phyloP scores from a whole-genome alignment of 2,888 invertebrate species.

The Lycaena phlaeas region DNA sequence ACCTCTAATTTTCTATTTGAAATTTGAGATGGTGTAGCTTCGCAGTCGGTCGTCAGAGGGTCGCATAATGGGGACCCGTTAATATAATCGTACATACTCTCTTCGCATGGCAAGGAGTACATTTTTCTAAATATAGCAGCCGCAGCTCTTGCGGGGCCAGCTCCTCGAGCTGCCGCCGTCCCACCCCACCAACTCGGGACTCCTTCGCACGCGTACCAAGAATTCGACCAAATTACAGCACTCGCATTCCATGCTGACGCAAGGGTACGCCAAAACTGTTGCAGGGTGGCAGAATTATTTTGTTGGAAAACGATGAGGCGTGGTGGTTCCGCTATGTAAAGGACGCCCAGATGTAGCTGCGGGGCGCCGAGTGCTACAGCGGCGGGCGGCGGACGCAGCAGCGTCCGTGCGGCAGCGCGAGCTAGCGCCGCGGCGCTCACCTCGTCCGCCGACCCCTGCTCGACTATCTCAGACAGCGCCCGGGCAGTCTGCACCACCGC shows the following conservation, averaged over 20 bases:
- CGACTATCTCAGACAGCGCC: constrained; percentile 59
- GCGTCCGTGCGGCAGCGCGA: constrained; percentile 53
- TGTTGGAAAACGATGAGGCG: constrained; percentile 58
- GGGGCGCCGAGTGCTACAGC: constrained; percentile 66
- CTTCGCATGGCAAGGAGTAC: constrained; percentile 82
- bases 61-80: constrained; percentile 67
- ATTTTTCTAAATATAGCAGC: constrained; percentile 75
- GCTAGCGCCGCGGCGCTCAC: constrained; percentile 51
- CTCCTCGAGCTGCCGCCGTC: constrained; percentile 53
- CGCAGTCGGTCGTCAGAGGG: constrained; percentile 46
- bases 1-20: constrained; percentile 45
- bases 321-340: constrained; percentile 53
- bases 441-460: constrained; percentile 52
- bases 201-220: constrained; percentile 60
- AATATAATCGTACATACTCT: constrained; percentile 77
- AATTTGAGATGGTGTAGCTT: constrained; percentile 38
- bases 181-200: constrained; percentile 61
- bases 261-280: constrained; percentile 69
- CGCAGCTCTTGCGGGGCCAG: constrained; percentile 62
- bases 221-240: constrained; percentile 56
- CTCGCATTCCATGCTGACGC: constrained; percentile 66
- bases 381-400: constrained; percentile 49
- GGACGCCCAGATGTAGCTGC: constrained; percentile 60
- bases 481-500: constrained; percentile 56
- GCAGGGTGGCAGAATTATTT: constrained; percentile 61